Base-by-base conservation (phyloP, 2,113 vertebrate genomes). In the Solea senegalensis region DNA sequence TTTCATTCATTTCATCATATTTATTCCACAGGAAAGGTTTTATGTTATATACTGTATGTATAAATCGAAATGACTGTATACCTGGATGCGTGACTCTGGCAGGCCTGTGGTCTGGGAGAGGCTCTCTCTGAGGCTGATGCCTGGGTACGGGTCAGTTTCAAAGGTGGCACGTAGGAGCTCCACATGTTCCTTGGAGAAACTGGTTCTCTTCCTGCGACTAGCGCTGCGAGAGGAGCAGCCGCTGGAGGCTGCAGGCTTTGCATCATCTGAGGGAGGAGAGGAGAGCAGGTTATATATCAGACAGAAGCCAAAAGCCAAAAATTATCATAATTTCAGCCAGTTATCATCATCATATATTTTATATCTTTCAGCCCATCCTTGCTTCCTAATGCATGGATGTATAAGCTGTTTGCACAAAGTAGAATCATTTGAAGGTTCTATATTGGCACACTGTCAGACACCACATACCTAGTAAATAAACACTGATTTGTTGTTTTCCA, bases 21-120 rank as follows among this genome's bases (percentile, higher is more conserved):
- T 52, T 45, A 4, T 10, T 44, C 5, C 16, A 27, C 7, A 15
- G 9, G 27, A 40, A 6, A 46, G n/a, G 14, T 11, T 21, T 44
- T 51, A 12, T 43, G 66, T 28, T 4, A 1, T 6, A 26, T 8
- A 40, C 28, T 15, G 39, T 26, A 16, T 40, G 28, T 8, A 44
- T n/a, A 14, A 8, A 10, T 7, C 8, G 1, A 5, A 28, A 58
- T 10, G 15, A 1, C 43, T 51, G n/a, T 28, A 21, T 87, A 94
- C 93, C 91, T 94, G 93, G 16, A 94, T 94, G 73, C 93, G 92
- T 14, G 93, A 93, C 85, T 94, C 93, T 0, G 92, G 93, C 44
- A 94, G 89, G 50, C 93, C 93, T 0, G 93, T 93, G 28, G 82
- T 80, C 70, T 92, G 90, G 64, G 93, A 93, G 41, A 94, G 89